Evolutionary conservation across 2,888 invertebrate genomes (phyloP).

Genomic region (Ichneumoninae sp.): DNA sequence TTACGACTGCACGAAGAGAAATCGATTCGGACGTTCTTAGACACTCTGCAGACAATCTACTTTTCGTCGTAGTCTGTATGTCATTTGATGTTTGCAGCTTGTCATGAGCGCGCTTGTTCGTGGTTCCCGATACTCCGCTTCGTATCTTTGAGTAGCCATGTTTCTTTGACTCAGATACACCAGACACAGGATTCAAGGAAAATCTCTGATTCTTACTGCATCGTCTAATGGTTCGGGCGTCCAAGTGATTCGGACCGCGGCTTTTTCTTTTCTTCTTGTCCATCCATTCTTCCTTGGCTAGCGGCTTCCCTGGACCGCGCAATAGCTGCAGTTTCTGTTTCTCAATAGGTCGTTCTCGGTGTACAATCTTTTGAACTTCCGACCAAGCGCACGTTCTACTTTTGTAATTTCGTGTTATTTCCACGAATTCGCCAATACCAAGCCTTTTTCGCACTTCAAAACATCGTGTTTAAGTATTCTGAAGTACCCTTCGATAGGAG

Average conservation of each 20-base stretch:
- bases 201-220: background rate
- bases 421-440: conserved; percentile 23
- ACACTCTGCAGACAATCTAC: background rate
- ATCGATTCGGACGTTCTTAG: background rate
- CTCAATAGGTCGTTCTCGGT: conserved; percentile 3
- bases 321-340: conserved; percentile 8
- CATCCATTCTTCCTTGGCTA: conserved; percentile 7
- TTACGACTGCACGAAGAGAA: background rate
- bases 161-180: background rate
- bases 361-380: conserved; percentile 19
- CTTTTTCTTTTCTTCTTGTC: conserved; percentile 4
- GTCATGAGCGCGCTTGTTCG: background rate
- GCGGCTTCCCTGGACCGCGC: conserved; percentile 16
- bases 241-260: conserved; percentile 6
- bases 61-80: background rate
- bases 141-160: background rate
- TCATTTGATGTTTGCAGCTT: background rate
- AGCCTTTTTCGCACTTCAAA: background rate
- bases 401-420: conserved; percentile 17
- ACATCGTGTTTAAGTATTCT: conserved; percentile 17
- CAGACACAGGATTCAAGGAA: background rate
- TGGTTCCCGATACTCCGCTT: background rate
- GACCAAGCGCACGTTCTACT: conserved; percentile 7
- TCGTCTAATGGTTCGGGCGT: conserved; percentile 4
- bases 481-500: conserved; percentile 27